These are phyloP conservation scores for Magallana nippona DNA, from an alignment of 2,888 invertebrate genomes.

Conservation along the genomic window DNA sequence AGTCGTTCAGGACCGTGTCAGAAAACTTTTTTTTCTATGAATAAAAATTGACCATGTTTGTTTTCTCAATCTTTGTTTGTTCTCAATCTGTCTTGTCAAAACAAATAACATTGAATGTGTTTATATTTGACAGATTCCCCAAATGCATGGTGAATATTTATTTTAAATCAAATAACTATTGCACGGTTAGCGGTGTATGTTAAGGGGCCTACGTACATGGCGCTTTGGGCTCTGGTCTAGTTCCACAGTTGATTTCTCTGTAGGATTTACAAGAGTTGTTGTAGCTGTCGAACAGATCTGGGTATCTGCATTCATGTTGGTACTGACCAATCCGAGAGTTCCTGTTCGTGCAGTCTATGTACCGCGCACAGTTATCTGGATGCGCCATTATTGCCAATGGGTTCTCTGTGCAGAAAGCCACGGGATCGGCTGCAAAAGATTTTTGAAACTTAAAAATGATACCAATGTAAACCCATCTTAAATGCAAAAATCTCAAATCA, in stretches of 20 bases:
- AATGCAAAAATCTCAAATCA: no score
- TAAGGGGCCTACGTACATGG: constrained; percentile 58
- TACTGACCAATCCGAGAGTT: constrained; percentile 59
- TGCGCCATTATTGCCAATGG: constrained; percentile 60
- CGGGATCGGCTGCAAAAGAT: constrained; percentile 55
- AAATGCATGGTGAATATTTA: no score
- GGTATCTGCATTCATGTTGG: constrained; percentile 62
- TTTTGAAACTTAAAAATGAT: neutral
- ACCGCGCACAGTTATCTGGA: constrained; percentile 60
- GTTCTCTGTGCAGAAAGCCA: constrained; percentile 56
- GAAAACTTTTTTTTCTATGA: no score
- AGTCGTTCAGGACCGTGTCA: no score
- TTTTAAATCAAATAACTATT: no score
- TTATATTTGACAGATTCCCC: no score
- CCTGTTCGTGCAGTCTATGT: constrained; percentile 59
- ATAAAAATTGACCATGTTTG: no score
- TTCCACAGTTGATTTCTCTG: constrained; percentile 58
- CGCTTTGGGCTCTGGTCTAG: constrained; percentile 60
- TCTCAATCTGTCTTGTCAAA: no score
- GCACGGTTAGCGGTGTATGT: neutral
- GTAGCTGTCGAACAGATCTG: constrained; percentile 58
- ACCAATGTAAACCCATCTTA: neutral
- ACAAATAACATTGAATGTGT: no score
- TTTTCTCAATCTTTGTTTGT: no score
- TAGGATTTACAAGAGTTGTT: constrained; percentile 60